These are phyloP conservation scores for Pycnomerus fuliginosus DNA, from an alignment of 2,888 invertebrate species.

Conservation along the genomic window DNA sequence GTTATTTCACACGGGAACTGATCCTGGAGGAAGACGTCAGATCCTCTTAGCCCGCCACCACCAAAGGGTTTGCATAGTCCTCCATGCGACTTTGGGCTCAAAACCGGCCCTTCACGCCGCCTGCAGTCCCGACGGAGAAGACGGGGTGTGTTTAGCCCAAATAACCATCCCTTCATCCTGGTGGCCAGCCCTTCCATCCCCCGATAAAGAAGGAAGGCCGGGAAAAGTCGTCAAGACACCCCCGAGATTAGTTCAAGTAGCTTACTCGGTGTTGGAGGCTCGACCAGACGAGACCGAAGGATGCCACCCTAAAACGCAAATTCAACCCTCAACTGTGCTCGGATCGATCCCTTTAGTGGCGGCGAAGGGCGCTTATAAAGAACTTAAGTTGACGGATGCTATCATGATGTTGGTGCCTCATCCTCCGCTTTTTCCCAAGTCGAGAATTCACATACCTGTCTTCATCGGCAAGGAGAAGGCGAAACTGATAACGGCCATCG, in stretches of 20 bases:
- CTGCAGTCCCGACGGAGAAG: slow-evolving; percentile 91
- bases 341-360: slow-evolving; percentile 70
- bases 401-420: slow-evolving; percentile 85
- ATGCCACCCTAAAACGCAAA: slow-evolving; percentile 74
- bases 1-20: slow-evolving; percentile 87
- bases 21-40: slow-evolving; percentile 76
- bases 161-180: slow-evolving; percentile 85
- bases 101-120: slow-evolving; percentile 74
- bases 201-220: slow-evolving; percentile 60
- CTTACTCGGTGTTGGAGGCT: slow-evolving; percentile 87
- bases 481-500: slow-evolving; percentile 71
- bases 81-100: slow-evolving; percentile 68
- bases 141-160: slow-evolving; percentile 85
- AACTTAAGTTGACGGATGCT: slow-evolving; percentile 79
- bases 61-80: slow-evolving; percentile 66
- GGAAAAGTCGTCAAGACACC: slow-evolving; percentile 55
- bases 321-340: slow-evolving; percentile 59
- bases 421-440: slow-evolving; percentile 85
- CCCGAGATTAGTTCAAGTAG: slow-evolving; percentile 74
- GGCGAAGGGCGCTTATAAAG: slow-evolving; percentile 79
- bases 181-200: slow-evolving; percentile 79
- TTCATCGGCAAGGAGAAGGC: slow-evolving; percentile 75
- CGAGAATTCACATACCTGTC: slow-evolving; percentile 87
- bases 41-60: slow-evolving; percentile 60
- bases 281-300: slow-evolving; percentile 64